A percentile compares a stretch with the other conserved stretches of the same genome.
Evolutionary conservation across 1,140 invertebrate genomes (phyloP).

Genomic region (Mactra quadrangularis): DNA sequence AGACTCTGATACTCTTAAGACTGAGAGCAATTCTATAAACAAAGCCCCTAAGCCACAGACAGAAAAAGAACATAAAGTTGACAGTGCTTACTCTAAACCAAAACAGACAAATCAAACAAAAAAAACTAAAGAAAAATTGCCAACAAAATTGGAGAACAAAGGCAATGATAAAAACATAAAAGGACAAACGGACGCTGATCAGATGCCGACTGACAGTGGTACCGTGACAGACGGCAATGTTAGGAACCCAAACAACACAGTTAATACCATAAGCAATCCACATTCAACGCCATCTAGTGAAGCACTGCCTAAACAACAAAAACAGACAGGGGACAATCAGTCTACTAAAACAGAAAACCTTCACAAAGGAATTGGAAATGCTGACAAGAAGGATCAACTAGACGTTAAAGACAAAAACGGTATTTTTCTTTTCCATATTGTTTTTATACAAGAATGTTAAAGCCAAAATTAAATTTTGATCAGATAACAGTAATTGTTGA

Average conservation of each 20-base stretch:
- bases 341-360: not conserved
- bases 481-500: no score
- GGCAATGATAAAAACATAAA: not conserved
- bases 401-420: no score
- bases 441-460: no score
- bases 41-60: no score
- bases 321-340: not conserved
- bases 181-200: constrained; percentile 49
- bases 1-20: not conserved
- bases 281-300: no score
- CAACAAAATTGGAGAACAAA: no score
- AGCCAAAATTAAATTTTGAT: no score
- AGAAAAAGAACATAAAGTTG: no score
- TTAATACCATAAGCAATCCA: not conserved
- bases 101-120: constrained; percentile 5
- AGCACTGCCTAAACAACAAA: no score
- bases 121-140: not conserved
- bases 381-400: not conserved
- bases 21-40: no score
- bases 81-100: not conserved
- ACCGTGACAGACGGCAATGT: not conserved
- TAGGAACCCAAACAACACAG: not conserved
- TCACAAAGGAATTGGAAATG: constrained; percentile 27
- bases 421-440: no score
- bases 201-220: not conserved